Evolutionary conservation across 2,888 invertebrate species (phyloP).

Genomic region (Brachypalpus laphriformis): DNA sequence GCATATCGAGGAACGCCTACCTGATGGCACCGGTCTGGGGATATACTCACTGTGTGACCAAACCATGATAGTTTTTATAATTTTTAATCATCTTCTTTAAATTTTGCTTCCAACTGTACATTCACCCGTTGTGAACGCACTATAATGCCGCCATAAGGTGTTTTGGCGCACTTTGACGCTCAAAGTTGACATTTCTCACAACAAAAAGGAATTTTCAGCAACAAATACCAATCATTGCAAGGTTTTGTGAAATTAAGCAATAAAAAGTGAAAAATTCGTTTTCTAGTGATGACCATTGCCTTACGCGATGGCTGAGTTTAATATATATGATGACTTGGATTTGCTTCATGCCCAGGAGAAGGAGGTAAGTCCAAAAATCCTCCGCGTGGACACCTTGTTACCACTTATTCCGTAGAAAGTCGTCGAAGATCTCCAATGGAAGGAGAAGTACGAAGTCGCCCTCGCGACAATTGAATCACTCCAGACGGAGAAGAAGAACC

Average conservation of each 20-base stretch:
- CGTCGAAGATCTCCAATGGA: slow-evolving; percentile 77
- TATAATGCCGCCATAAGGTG: neutral
- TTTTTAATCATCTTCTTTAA: too few species aligned
- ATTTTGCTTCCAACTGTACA: neutral
- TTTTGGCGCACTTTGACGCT: slow-evolving; percentile 10
- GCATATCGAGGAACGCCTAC: too few species aligned
- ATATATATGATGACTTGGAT: slow-evolving; percentile 81
- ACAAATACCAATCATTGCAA: neutral
- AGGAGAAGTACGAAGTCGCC: slow-evolving; percentile 76
- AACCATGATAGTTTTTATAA: too few species aligned
- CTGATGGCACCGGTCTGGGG: too few species aligned
- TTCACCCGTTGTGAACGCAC: neutral
- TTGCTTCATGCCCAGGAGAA: slow-evolving; percentile 78
- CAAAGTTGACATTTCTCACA: neutral
- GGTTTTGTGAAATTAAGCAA: too few species aligned
- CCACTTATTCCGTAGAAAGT: slow-evolving; percentile 76
- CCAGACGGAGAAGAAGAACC: slow-evolving; percentile 76
- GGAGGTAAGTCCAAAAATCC: slow-evolving; percentile 75
- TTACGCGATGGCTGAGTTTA: slow-evolving; percentile 76
- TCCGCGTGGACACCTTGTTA: neutral
- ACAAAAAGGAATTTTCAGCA: neutral
- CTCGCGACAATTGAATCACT: slow-evolving; percentile 76
- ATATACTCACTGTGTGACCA: too few species aligned
- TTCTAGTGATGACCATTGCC: neutral
- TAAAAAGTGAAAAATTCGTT: neutral